Evolutionary conservation across 2,797 vertebrate genomes (phyloP), one percentile per base, ranked within the genome.

Genomic region (Paramormyrops hopkinsi): DNA sequence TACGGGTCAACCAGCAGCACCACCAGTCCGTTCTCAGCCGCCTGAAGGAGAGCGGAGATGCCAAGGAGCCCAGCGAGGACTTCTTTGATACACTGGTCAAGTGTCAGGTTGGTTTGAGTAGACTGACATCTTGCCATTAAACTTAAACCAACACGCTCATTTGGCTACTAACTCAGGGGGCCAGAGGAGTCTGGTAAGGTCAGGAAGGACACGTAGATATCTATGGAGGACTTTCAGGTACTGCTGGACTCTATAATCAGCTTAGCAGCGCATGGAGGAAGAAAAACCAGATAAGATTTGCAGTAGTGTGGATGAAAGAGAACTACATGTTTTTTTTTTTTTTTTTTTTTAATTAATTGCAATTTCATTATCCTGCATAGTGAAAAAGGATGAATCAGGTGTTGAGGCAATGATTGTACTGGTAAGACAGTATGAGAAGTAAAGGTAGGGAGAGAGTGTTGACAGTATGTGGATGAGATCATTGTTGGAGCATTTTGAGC

Each of bases 51-150:
- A 95, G 87, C 2, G 85, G 92, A 91, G 96, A 93, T 92, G 94
- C 51, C 92, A 93, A 94, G 0, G 97, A 97, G 11, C 95, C 96
- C 0, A 97, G 98, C 0, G 98, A 99, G 0, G 97, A 97, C 93
- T 99, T 99, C 95, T 99, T 99, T 2, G 97, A 99, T 88, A 98
- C 97, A 93, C 89, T 99, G 0, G 92, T 99, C 0, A 99, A 98
- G 94, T 99, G 97, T 93, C 99, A 99, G 96, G 99, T 99, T 8
- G 79, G 93, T 50, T 44, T 69, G 44, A 37, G 29, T 73, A 73
- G 65, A 73, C 33, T 73, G 17, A 41, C 4, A 79, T 44, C 29
- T 33, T 33, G 65, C 65, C 65, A 73, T 73, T 73, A 33, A 33
- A 73, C 29, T 73, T 33, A 25, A 25, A 59, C n/a, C 56, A 9